Evolutionary conservation across 2,113 vertebrate genomes (phyloP).

Genomic region (Petromus typicus): DNA sequence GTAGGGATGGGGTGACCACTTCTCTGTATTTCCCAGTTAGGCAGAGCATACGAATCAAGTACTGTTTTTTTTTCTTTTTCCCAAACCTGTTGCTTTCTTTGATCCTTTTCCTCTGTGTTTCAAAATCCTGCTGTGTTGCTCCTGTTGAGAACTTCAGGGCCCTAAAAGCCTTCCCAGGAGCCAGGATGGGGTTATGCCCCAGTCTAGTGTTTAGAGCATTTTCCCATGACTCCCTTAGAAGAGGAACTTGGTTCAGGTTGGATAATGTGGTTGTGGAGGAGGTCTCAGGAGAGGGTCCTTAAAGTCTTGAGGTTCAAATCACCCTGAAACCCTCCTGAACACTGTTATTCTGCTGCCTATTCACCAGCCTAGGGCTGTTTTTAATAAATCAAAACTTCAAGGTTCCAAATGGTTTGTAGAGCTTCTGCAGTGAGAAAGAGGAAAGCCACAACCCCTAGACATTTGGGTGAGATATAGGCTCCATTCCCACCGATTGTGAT

Average conservation of each 20-base stretch:
- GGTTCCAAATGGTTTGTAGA: background rate
- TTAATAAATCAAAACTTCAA: background rate
- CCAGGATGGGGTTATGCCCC: background rate
- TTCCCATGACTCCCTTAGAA: background rate
- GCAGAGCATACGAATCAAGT: too few species aligned
- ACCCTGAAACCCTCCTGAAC: background rate
- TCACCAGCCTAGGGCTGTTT: background rate
- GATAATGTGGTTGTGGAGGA: background rate
- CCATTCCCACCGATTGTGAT: too few species aligned
- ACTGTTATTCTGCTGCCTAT: background rate
- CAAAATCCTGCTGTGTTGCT: background rate
- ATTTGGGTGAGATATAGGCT: rapidly evolving
- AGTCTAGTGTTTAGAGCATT: too few species aligned
- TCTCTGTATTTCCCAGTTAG: background rate
- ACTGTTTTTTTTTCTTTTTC: rapidly evolving
- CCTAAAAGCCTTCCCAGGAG: background rate
- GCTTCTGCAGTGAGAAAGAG: too few species aligned
- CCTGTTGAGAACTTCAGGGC: background rate
- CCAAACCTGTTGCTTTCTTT: background rate
- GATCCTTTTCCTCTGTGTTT: background rate
- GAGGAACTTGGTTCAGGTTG: background rate
- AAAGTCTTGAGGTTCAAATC: background rate
- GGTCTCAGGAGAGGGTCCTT: background rate
- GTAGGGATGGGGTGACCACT: background rate
- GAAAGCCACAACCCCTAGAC: rapidly evolving